These are phyloP conservation scores for Drosophila sordidapex DNA, from an alignment of 2,888 invertebrate genomes.

Conservation along the genomic window DNA sequence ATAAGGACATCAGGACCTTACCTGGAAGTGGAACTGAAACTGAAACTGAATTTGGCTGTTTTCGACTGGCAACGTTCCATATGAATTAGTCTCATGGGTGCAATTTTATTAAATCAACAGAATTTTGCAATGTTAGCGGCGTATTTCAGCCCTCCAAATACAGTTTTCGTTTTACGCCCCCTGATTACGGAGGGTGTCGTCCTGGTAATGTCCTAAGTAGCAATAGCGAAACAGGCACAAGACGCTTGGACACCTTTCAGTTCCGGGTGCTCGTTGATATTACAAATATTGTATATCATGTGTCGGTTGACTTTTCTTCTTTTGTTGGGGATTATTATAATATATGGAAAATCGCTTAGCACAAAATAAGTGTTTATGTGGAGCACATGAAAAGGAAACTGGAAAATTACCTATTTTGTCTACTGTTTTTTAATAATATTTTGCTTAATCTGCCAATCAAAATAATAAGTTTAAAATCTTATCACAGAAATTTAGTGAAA, in stretches of 20 bases:
- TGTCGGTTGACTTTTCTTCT: constrained; percentile 61
- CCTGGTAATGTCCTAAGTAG: constrained; percentile 60
- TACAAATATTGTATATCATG: constrained; percentile 72
- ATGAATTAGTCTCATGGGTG: constrained; percentile 85
- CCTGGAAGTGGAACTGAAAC: constrained; percentile 55
- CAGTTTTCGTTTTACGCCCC: constrained; percentile 24
- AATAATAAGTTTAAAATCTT: not conserved
- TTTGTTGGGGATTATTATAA: constrained; percentile 75
- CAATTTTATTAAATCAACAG: constrained; percentile 85
- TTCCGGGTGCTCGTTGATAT: constrained; percentile 42
- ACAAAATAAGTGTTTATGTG: constrained; percentile 71
- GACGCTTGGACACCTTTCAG: constrained; percentile 18
- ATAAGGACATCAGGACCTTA: constrained; percentile 43
- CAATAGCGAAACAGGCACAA: constrained; percentile 34
- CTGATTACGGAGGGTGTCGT: constrained; percentile 16
- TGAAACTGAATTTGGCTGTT: constrained; percentile 75
- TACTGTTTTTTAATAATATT: not conserved
- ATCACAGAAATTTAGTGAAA: not conserved
- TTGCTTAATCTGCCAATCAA: not conserved
- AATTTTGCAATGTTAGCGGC: constrained; percentile 82
- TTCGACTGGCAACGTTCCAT: constrained; percentile 76
- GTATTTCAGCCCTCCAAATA: constrained; percentile 45
- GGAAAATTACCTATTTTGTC: not conserved
- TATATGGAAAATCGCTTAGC: constrained; percentile 78
- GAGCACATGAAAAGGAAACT: not conserved